Evolutionary conservation across 2,113 vertebrate genomes (phyloP).

Genomic region (Sclerurus mexicanus): DNA sequence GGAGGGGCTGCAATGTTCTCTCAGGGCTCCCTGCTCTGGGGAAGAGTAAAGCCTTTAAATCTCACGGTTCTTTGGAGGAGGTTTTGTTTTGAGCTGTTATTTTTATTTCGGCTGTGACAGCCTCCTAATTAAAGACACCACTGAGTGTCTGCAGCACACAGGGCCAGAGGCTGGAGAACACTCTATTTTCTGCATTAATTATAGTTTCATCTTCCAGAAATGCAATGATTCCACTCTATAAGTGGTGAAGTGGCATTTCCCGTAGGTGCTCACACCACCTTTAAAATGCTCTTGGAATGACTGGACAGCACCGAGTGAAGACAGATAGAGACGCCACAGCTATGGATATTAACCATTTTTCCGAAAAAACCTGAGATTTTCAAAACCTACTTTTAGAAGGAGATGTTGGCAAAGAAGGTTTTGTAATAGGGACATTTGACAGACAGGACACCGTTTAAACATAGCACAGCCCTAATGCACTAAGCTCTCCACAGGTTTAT

Average conservation of each 20-base stretch:
- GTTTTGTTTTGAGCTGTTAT: not conserved
- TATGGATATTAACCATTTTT: not conserved
- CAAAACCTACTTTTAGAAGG: not conserved
- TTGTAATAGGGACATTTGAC: not conserved
- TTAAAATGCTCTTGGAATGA: not conserved
- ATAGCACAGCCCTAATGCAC: not conserved
- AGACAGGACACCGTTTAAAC: not conserved
- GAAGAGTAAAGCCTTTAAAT: not conserved
- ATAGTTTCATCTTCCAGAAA: not conserved
- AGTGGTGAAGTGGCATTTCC: not conserved
- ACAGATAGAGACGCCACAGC: not conserved
- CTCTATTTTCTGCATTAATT: not conserved
- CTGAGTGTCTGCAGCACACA: not conserved
- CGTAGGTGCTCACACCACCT: not conserved
- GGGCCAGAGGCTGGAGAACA: not conserved
- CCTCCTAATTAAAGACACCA: not conserved
- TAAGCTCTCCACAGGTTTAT: not conserved
- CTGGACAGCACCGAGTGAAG: not conserved
- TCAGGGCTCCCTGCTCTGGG: not conserved
- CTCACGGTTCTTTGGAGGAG: not conserved
- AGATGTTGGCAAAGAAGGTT: not conserved
- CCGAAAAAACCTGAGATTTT: not conserved
- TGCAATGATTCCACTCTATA: not conserved
- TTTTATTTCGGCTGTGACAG: not conserved
- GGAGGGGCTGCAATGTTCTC: rapidly evolving